A percentile compares a stretch with the other conserved stretches of the same genome.
Conservation (phyloP, 2,113 vertebrate genomes). For the Australoheros scitulus region DNA sequence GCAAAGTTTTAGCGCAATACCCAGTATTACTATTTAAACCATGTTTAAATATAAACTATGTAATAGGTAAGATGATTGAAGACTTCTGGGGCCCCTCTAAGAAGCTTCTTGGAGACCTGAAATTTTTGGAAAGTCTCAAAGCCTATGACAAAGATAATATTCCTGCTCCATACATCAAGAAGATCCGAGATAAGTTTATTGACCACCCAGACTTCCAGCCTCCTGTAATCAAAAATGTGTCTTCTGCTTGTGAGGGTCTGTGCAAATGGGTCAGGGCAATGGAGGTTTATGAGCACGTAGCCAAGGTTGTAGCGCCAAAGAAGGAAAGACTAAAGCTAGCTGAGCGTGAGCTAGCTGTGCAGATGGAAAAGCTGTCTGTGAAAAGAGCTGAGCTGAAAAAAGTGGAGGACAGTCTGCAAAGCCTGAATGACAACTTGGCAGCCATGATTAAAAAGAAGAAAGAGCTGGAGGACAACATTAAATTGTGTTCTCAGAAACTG, state of each 20-base stretch:
- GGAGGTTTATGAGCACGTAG: constrained; percentile 90
- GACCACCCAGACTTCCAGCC: constrained; percentile 89
- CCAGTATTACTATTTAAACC: background rate
- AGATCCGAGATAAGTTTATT: constrained; percentile 88
- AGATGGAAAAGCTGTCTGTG: constrained; percentile 84
- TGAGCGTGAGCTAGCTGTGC: constrained; percentile 77
- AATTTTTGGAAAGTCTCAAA: constrained; percentile 91
- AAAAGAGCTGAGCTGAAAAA: constrained; percentile 88
- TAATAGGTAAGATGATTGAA: constrained; percentile 91
- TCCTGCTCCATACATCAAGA: constrained; percentile 82
- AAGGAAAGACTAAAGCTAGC: constrained; percentile 82
- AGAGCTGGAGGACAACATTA: constrained; percentile 86
- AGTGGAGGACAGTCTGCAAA: constrained; percentile 85
- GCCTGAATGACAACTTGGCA: constrained; percentile 84
- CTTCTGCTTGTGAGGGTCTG: constrained; percentile 91
- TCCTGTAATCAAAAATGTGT: constrained; percentile 88
- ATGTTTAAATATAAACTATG: background rate
- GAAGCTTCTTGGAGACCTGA: constrained; percentile 89
- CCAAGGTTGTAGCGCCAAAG: constrained; percentile 91
- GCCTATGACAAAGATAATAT: constrained; percentile 90
- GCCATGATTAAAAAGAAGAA: constrained; percentile 86
- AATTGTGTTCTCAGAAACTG: constrained; percentile 89
- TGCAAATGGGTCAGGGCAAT: constrained; percentile 94
- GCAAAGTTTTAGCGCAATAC: background rate
- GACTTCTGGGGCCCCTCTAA: constrained; percentile 92